phyloP scores from a whole-genome alignment of 2,113 vertebrate species.

The Nicator chloris region DNA sequence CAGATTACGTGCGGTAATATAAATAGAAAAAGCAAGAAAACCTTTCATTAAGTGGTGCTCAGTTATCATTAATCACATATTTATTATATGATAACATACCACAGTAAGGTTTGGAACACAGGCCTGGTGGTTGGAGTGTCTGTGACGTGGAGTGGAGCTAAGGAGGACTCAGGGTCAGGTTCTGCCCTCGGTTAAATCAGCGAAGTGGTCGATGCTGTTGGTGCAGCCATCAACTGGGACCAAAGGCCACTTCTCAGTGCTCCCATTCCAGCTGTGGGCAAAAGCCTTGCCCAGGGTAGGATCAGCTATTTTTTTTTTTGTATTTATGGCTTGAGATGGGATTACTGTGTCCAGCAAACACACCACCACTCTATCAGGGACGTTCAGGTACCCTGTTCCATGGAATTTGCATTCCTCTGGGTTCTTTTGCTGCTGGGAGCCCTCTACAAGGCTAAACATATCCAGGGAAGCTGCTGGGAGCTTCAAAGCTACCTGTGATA shows the following conservation, averaged over 20 bases:
- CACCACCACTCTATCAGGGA: neutral
- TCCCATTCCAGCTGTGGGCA: neutral
- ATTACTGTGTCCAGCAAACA: neutral
- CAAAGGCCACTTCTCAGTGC: neutral
- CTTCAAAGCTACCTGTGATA: neutral
- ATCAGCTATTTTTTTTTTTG: neutral
- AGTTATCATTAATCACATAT: neutral
- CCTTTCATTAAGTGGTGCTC: neutral
- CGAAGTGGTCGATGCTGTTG: neutral
- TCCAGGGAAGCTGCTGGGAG: neutral
- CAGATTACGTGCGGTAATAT: neutral
- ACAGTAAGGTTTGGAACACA: neutral
- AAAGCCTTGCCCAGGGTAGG: neutral
- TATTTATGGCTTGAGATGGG: neutral
- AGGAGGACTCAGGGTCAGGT: neutral
- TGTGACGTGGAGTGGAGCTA: neutral
- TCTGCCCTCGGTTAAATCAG: neutral
- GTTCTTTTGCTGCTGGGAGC: neutral
- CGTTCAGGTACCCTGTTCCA: neutral
- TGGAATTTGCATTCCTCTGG: neutral
- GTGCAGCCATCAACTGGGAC: neutral
- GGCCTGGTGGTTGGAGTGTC: neutral
- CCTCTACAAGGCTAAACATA: neutral
- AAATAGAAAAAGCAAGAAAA: constrained; percentile 12
- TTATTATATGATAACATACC: neutral